phyloP scores from a whole-genome alignment of 2,113 vertebrate species.

The Trematomus loennbergii region DNA sequence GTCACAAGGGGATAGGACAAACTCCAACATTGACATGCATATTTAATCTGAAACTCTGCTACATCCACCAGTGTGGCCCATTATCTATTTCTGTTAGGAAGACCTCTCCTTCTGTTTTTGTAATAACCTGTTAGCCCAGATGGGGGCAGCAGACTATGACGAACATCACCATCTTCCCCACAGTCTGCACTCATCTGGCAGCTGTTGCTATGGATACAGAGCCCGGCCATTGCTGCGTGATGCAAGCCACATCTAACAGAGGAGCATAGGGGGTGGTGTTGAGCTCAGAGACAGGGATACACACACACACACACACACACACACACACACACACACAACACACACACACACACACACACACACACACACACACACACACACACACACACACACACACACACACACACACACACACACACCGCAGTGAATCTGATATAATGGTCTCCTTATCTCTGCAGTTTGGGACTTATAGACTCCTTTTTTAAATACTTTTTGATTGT shows the following conservation, averaged over 20 bases:
- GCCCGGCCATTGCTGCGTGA: slow-evolving; percentile 64
- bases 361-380: slow-evolving; percentile 41
- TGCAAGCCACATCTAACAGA: slow-evolving; percentile 60
- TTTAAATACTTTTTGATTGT: slow-evolving; percentile 5
- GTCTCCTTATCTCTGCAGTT: slow-evolving; percentile 21
- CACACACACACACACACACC: slow-evolving; percentile 43
- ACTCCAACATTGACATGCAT: neutral
- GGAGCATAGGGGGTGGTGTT: slow-evolving; percentile 80
- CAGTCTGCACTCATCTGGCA: slow-evolving; percentile 73
- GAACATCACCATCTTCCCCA: slow-evolving; percentile 33
- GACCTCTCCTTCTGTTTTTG: slow-evolving; percentile 63
- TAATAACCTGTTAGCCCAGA: slow-evolving; percentile 75
- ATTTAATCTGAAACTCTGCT: neutral
- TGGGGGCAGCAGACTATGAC: slow-evolving; percentile 85
- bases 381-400: slow-evolving; percentile 34
- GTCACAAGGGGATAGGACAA: neutral
- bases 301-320: slow-evolving; percentile 42
- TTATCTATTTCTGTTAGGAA: neutral
- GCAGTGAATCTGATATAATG: slow-evolving; percentile 12
- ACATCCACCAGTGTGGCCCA: neutral
- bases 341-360: slow-evolving; percentile 43
- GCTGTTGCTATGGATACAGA: slow-evolving; percentile 93
- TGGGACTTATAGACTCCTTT: neutral
- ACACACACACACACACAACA: slow-evolving; percentile 47
- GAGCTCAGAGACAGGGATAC: slow-evolving; percentile 57